phyloP scores from a whole-genome alignment of 1,140 invertebrate species.

The Dufourea novaeangliae region DNA sequence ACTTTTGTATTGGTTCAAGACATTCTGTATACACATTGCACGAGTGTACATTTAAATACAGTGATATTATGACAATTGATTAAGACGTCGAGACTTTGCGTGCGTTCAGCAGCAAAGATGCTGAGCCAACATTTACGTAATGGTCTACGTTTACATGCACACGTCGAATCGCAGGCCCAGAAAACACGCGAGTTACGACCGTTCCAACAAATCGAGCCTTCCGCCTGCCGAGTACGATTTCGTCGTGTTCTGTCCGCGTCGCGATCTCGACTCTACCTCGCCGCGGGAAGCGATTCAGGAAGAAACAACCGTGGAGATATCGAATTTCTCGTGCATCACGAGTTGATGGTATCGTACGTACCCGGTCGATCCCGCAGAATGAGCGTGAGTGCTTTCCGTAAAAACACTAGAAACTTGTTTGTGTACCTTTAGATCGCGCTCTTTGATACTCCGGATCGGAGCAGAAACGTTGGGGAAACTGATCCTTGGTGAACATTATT shows the following conservation, averaged over 20 bases:
- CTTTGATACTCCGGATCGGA: background rate
- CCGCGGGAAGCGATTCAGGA: constrained; percentile 27
- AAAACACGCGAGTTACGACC: constrained; percentile 34
- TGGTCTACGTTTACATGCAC: constrained; percentile 2
- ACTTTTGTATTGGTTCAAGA: no score
- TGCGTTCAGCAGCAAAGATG: constrained; percentile 51
- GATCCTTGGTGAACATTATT: background rate
- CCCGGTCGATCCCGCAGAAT: constrained; percentile 48
- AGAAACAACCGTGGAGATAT: constrained; percentile 20
- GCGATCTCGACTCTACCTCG: background rate
- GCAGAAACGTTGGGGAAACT: background rate
- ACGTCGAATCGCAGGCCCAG: constrained; percentile 35
- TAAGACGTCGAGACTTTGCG: constrained; percentile 30
- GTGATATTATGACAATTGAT: background rate
- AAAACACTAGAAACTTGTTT: constrained; percentile 4
- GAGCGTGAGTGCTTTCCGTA: constrained; percentile 52
- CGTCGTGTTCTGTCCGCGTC: no score
- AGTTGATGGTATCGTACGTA: constrained; percentile 25
- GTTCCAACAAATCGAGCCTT: background rate
- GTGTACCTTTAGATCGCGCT: background rate
- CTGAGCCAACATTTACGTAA: constrained; percentile 65
- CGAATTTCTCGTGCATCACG: constrained; percentile 36
- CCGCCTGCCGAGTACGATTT: background rate
- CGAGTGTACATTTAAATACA: background rate
- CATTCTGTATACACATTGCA: no score